Conservation (phyloP, 2,888 invertebrate genomes). For the Neoscelio sp. region DNA sequence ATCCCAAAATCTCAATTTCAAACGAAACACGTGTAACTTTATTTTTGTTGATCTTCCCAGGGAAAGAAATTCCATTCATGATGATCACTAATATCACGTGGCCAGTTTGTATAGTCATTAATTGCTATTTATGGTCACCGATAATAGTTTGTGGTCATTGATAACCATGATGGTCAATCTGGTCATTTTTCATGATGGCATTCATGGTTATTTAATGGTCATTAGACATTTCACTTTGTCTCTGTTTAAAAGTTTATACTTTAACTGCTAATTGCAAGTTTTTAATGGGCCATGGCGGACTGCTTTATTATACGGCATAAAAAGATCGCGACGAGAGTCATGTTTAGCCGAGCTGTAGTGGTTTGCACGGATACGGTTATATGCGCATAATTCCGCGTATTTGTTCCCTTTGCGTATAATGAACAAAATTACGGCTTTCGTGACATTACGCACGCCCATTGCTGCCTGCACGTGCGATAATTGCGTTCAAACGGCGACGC, state of each 20-base stretch:
- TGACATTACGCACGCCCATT: constrained; percentile 71
- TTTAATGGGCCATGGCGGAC: constrained; percentile 79
- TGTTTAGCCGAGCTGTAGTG: constrained; percentile 30
- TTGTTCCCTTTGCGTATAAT: constrained; percentile 75
- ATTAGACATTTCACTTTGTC: constrained; percentile 82
- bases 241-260: constrained; percentile 75
- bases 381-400: constrained; percentile 67
- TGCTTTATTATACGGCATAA: constrained; percentile 72
- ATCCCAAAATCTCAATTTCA: too few species aligned
- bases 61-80: too few species aligned
- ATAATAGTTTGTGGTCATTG: too few species aligned
- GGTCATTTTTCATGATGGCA: too few species aligned
- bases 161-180: too few species aligned
- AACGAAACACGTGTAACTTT: too few species aligned
- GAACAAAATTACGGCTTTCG: constrained; percentile 76
- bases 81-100: too few species aligned
- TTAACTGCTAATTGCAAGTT: constrained; percentile 83
- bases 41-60: too few species aligned
- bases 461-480: constrained; percentile 61
- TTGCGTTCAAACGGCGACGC: constrained; percentile 57
- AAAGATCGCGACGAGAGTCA: constrained; percentile 57
- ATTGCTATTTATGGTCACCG: too few species aligned
- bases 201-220: too few species aligned
- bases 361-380: not conserved
- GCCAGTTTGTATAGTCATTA: too few species aligned